Evolutionary conservation across 2,888 invertebrate species (phyloP), one percentile per base, ranked within the genome.

Genomic region (Diarsia mendica): DNA sequence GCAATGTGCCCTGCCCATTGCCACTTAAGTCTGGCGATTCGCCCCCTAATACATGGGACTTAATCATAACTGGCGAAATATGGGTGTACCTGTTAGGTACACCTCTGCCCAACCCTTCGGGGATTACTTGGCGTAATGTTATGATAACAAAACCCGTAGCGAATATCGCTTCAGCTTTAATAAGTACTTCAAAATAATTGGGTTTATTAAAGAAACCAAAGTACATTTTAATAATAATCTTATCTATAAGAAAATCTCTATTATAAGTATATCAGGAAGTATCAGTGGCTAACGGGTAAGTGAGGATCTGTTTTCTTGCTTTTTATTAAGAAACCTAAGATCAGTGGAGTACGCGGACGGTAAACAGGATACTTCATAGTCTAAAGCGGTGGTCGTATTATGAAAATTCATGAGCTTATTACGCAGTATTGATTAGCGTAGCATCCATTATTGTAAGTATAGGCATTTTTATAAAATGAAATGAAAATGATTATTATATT

Each of bases 231-330:
- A 9, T 51, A 72, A 51, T 23, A 9, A 18, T 39, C 23, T 67
- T 51, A 39, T 72, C 13, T 58, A 46, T 15, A 63, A 61, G 39
- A 46, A 53, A 46, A 63, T 67, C n/a, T 33, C 10, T 44, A n/a
- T n/a, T n/a, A n/a, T n/a, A 61, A 39, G 9, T 39, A 46, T n/a
- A 53, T 15, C 23, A 46, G 65, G 55, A 75, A 75, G 65, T 61
- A 66, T 69, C 60, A 49, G 9, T 33, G 49, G 66, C 77, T 82
- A 79, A 82, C 58, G 55, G 70, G 67, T 74, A n/a, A 80, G 33
- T 9, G 3, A n/a, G 66, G 48, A 55, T 79, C 66, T 48, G 39
- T 20, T 82, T 76, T 33, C 82, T 39, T 28, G 63, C 55, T 68
- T 66, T 46, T 82, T 68, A 72, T 72, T 67, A 53, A 20, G 67